These are phyloP conservation scores for Nomia melanderi DNA, from an alignment of 1,140 invertebrate genomes.

Conservation along the genomic window DNA sequence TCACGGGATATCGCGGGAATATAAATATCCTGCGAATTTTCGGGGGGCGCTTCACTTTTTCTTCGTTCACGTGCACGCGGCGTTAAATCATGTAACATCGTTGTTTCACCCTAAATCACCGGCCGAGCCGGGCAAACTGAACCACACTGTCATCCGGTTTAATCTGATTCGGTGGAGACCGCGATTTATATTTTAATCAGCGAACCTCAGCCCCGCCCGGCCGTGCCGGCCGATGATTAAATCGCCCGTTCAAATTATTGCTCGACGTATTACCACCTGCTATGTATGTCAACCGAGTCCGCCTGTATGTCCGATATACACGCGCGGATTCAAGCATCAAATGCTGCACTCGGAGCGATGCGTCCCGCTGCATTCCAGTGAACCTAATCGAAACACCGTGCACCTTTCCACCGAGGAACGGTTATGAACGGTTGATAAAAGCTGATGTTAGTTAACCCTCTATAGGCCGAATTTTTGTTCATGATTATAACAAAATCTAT, in stretches of 20 bases:
- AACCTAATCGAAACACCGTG: background rate
- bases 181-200: slow-evolving; percentile 72
- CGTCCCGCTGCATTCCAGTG: background rate
- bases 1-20: background rate
- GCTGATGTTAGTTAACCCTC: no score
- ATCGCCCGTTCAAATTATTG: slow-evolving; percentile 53
- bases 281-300: slow-evolving; percentile 18
- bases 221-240: slow-evolving; percentile 50
- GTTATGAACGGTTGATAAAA: no score
- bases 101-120: slow-evolving; percentile 42
- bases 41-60: background rate
- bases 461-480: no score
- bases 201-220: slow-evolving; percentile 38
- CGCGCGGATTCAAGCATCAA: background rate
- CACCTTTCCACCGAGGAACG: no score
- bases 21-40: background rate
- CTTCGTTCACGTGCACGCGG: background rate
- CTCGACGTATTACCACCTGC: slow-evolving; percentile 49
- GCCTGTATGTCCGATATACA: background rate
- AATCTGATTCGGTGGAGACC: slow-evolving; percentile 58
- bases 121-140: slow-evolving; percentile 31
- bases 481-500: no score
- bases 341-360: background rate
- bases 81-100: slow-evolving; percentile 33
- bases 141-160: slow-evolving; percentile 44